Evolutionary conservation across 2,797 vertebrate species (phyloP), one percentile per base, ranked within the genome.

Genomic region (Helicolenus hilgendorfi): DNA sequence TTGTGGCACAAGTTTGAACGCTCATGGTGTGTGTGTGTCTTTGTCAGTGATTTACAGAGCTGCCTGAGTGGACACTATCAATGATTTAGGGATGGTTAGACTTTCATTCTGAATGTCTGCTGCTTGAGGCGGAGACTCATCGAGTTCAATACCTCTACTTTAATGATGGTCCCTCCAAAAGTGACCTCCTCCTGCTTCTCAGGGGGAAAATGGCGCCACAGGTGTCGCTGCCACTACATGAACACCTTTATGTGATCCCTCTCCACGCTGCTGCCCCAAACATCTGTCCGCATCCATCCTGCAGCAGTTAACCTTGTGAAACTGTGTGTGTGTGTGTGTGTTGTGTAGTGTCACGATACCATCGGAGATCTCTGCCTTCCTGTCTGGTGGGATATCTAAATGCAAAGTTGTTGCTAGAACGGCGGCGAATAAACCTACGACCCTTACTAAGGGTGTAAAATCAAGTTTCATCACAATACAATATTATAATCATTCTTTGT

Each of bases 171-270:
- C 79, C 35, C 63, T 87, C 75, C 68, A 68, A 86, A 55, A 88
- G 79, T 87, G 88, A 86, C 77, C 88, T 86, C 67, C 58, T 74
- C 70, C 62, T 77, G n/a, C 78, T 10, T 87, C 86, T 38, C 31
- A 10, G 68, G 63, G 81, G 81, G 70, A 68, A 49, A 35, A 64
- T 41, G 9, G 2, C 0, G 15, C 77, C 41, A 24, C 85, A 79
- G 85, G 79, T 77, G 56, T 45, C 53, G 55, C 64, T 71, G 69
- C 77, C 70, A 84, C 64, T 68, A 56, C 65, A 77, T 11, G 33
- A 71, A 27, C 29, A 70, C 35, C 18, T 59, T 27, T 7, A 29
- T 31, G 71, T 35, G 20, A 53, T 71, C 27, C 26, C 45, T 45
- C 14, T 45, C 41, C 41, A 45, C 14, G 14, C 41, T 8, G 59